Percentiles rank a stretch among this genome's conserved stretches.
phyloP scores from a whole-genome alignment of 2,797 vertebrate species.

The Babyrousa celebensis region DNA sequence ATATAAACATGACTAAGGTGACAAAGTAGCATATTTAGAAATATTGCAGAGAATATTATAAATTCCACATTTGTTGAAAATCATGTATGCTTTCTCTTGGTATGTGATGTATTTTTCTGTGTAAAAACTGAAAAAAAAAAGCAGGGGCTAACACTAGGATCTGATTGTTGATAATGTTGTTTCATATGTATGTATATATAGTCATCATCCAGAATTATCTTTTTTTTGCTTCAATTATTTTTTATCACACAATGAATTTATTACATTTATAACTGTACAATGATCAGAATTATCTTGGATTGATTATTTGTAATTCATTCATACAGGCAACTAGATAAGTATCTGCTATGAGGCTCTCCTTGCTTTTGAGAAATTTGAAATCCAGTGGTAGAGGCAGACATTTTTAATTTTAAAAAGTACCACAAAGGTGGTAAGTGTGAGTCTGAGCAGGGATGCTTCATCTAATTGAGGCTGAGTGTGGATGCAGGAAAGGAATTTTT shows the following conservation, averaged over 20 bases:
- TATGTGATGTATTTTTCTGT: background rate
- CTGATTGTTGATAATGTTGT: background rate
- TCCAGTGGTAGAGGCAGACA: background rate
- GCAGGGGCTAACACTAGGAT: background rate
- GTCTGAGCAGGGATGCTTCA: background rate
- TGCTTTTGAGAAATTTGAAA: constrained; percentile 52
- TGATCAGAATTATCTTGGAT: background rate
- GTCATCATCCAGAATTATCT: background rate
- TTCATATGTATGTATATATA: background rate
- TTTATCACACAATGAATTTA: no score
- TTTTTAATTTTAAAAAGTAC: constrained; percentile 8
- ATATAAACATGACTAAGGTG: constrained; percentile 45
- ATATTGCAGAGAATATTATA: background rate
- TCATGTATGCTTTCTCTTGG: background rate
- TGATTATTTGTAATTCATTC: constrained; percentile 26
- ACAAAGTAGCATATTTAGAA: constrained; percentile 11
- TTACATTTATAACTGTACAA: no score
- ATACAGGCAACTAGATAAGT: background rate
- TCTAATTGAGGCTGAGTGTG: background rate
- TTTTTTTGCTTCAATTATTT: background rate
- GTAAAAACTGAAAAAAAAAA: background rate
- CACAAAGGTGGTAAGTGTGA: background rate
- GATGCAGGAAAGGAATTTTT: background rate
- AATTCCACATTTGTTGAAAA: constrained; percentile 50
- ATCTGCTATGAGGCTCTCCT: background rate